Evolutionary conservation across 2,113 vertebrate genomes (phyloP).

Genomic region (Sebastes schlegelii): DNA sequence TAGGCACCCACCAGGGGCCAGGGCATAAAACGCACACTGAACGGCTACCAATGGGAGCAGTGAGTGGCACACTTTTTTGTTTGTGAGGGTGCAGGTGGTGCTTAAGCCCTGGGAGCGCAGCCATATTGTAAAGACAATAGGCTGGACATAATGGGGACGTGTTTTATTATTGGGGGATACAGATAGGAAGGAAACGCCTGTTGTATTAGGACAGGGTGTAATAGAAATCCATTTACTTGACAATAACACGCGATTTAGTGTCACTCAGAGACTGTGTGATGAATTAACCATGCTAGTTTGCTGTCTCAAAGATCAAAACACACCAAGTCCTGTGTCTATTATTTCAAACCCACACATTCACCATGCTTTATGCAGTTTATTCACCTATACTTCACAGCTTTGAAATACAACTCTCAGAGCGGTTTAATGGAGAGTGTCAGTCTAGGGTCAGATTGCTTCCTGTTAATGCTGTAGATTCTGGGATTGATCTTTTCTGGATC

Average conservation of each 20-base stretch:
- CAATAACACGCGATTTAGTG: constrained; percentile 59
- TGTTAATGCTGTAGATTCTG: constrained; percentile 12
- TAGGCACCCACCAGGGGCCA: constrained; percentile 44
- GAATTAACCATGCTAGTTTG: constrained; percentile 1
- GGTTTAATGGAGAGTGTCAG: constrained; percentile 35
- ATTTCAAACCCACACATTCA: constrained; percentile 7
- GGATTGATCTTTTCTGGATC: constrained; percentile 44
- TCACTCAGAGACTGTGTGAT: constrained; percentile 44
- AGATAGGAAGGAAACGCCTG: constrained; percentile 56
- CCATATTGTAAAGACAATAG: constrained; percentile 69
- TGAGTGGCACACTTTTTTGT: constrained; percentile 43
- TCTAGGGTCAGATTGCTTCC: constrained; percentile 23
- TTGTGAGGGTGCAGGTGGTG: constrained; percentile 47
- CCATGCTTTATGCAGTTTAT: background rate
- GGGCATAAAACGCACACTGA: constrained; percentile 53
- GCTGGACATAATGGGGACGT: constrained; percentile 53
- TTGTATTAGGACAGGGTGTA: constrained; percentile 45
- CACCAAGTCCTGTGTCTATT: constrained; percentile 9
- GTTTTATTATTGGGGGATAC: constrained; percentile 66
- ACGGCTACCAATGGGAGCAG: constrained; percentile 48
- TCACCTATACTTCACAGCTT: constrained; percentile 10
- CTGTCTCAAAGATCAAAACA: constrained; percentile 32
- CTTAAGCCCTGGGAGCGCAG: constrained; percentile 57
- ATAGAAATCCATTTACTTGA: constrained; percentile 64
- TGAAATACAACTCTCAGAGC: constrained; percentile 19